Percentiles rank a stretch among this genome's conserved stretches.
Evolutionary conservation across 2,797 vertebrate genomes (phyloP).

Genomic region (Sparidentex hasta): DNA sequence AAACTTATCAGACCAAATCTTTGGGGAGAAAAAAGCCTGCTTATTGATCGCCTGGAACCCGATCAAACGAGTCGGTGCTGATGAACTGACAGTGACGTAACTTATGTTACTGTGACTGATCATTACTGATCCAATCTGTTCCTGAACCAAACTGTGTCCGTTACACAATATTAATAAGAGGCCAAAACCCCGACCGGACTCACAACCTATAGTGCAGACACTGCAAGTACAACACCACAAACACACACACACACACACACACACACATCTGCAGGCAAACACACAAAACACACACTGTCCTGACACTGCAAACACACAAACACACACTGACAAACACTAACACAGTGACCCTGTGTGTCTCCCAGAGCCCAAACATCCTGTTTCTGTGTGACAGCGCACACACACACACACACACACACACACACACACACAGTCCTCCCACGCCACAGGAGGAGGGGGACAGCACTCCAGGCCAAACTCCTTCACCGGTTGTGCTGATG

Average conservation of each 20-base stretch:
- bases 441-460: constrained; percentile 10
- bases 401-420: neutral
- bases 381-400: constrained; percentile 9
- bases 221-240: neutral
- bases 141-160: too few species aligned
- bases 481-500: constrained; percentile 56
- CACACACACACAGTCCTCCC: constrained; percentile 29
- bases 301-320: neutral
- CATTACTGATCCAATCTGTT: too few species aligned
- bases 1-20: neutral
- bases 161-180: neutral
- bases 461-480: constrained; percentile 50
- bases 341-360: constrained; percentile 1
- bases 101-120: too few species aligned
- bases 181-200: neutral
- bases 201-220: neutral
- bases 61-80: too few species aligned
- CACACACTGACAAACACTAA: neutral
- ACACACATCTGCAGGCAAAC: neutral
- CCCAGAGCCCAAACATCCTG: neutral
- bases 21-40: neutral
- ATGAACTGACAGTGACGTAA: too few species aligned
- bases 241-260: neutral
- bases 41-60: neutral
- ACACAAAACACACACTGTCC: neutral